Evolutionary conservation across 1,140 invertebrate species (phyloP).

Genomic region (Drosophila pseudoobscura): DNA sequence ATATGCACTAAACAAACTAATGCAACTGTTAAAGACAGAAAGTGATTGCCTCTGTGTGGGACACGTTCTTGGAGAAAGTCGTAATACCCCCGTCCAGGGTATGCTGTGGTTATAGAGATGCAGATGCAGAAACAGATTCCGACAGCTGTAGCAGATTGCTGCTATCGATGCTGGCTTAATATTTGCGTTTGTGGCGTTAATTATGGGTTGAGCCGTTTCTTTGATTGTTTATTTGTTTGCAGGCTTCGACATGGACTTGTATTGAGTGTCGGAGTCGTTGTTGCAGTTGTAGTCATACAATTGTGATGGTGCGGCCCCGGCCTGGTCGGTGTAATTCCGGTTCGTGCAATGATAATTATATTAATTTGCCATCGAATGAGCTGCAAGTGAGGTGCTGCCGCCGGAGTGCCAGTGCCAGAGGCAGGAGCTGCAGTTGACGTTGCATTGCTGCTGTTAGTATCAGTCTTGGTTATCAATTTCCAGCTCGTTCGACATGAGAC

Average conservation of each 20-base stretch:
- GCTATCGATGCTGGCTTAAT: slow-evolving; percentile 69
- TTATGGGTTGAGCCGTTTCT: slow-evolving; percentile 70
- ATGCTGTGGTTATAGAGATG: slow-evolving; percentile 4
- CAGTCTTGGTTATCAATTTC: slow-evolving; percentile 71
- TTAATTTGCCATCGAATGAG: slow-evolving; percentile 81
- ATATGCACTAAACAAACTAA: too few relatives aligned
- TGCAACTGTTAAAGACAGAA: slow-evolving; percentile 12
- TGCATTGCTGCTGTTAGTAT: slow-evolving; percentile 34
- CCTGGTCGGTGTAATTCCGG: slow-evolving; percentile 61
- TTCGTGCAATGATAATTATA: slow-evolving; percentile 82
- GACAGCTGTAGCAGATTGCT: slow-evolving; percentile 41
- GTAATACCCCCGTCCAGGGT: too few relatives aligned
- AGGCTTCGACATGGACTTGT: slow-evolving; percentile 6
- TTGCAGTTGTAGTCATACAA: slow-evolving; percentile 38
- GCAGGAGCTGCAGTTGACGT: neutral
- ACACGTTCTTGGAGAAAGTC: too few relatives aligned
- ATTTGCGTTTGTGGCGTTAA: slow-evolving; percentile 81
- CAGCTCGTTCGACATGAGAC: slow-evolving; percentile 33
- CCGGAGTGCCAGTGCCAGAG: slow-evolving; percentile 20
- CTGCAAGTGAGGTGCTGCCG: slow-evolving; percentile 51
- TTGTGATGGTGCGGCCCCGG: slow-evolving; percentile 43
- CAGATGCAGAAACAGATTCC: slow-evolving; percentile 17
- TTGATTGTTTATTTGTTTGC: slow-evolving; percentile 79
- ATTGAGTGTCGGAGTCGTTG: slow-evolving; percentile 17
- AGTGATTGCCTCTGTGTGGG: neutral